Base-by-base conservation (phyloP, 2,888 invertebrate species). In the Hipparchia semele region DNA sequence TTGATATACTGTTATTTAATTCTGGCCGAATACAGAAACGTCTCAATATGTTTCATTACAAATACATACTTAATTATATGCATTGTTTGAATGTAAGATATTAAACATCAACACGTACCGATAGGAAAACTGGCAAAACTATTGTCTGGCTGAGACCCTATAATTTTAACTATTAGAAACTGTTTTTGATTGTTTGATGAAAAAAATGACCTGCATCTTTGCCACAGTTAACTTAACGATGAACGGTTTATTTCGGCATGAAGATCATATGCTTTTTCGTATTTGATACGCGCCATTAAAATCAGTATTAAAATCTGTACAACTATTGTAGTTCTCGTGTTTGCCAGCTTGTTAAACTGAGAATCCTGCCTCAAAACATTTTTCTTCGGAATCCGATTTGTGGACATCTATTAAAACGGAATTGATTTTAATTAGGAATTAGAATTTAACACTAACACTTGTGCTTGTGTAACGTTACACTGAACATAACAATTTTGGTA, bases 361-460 rank as follows among this genome's bases (percentile, higher is more conserved):
- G 23, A 8, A 58, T 58, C 23, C 23, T 58, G 58, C 58, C 58
- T 8, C 58, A 13, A 58, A 58, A 58, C 23, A 58, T 13, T 58
- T 56, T n/a, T 13, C 56, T 56, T 56, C 13, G 13, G 13, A 56
- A 56, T 56, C 56, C 56, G 2, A 56, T 60, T 39, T 12, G 13
- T 9, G 9, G 23, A 62, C 5, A 33, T 56, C 54, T 64, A 65
- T 51, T 13, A 6, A 10, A 46, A 65, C 13, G 61, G 73, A 70
- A 73, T 73, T 70, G 69, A 70, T 73, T 66, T 70, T 66, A 60
- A 56, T 7, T 70, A 70, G 65, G 45, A 70, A 46, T 12, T 61
- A 58, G 49, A 59, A 64, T 69, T 59, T 72, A 64, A 13, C 13
- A 58, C 58, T 58, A 56, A 13, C 10, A 59, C 45, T 7, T 62